Evolutionary conservation across 2,888 invertebrate genomes (phyloP).

Genomic region (Leptogaster cylindrica): DNA sequence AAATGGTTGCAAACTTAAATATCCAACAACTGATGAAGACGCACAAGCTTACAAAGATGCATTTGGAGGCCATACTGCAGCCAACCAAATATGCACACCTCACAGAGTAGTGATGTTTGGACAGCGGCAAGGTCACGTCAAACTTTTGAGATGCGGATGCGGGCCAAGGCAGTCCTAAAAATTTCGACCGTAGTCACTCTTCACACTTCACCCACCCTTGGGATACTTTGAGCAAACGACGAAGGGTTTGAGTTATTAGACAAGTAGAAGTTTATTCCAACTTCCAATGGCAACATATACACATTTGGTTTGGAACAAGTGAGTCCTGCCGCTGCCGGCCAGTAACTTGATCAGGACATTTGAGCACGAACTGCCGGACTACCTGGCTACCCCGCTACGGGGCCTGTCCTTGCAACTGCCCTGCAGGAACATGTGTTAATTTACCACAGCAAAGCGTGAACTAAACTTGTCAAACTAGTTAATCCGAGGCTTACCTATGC

Average conservation of each 20-base stretch:
- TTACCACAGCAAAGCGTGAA: slow-evolving; percentile 19
- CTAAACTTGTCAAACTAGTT: slow-evolving; percentile 24
- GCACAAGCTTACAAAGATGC: slow-evolving; percentile 6
- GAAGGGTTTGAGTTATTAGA: too few relatives aligned
- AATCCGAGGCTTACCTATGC: slow-evolving; percentile 2
- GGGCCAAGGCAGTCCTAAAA: slow-evolving; percentile 13
- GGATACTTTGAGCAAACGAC: too few relatives aligned
- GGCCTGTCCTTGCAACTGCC: slow-evolving; percentile 7
- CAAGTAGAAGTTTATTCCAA: too few relatives aligned
- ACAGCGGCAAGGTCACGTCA: slow-evolving; percentile 13
- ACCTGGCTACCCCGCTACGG: neutral
- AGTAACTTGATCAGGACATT: neutral
- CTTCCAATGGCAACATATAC: too few relatives aligned
- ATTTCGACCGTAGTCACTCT: slow-evolving; percentile 17
- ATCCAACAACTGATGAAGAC: neutral
- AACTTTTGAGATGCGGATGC: slow-evolving; percentile 17
- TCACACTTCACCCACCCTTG: neutral
- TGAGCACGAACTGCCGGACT: neutral
- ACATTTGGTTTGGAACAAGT: too few relatives aligned
- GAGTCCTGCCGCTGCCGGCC: neutral
- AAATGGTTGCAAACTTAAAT: neutral
- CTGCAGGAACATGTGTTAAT: slow-evolving; percentile 14
- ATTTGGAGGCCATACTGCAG: too few relatives aligned
- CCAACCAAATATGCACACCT: too few relatives aligned
- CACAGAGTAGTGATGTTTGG: too few relatives aligned